Percentiles rank a stretch among this genome's conserved stretches.
phyloP scores from a whole-genome alignment of 1,140 invertebrate genomes.

The Camponotus vicinus region DNA sequence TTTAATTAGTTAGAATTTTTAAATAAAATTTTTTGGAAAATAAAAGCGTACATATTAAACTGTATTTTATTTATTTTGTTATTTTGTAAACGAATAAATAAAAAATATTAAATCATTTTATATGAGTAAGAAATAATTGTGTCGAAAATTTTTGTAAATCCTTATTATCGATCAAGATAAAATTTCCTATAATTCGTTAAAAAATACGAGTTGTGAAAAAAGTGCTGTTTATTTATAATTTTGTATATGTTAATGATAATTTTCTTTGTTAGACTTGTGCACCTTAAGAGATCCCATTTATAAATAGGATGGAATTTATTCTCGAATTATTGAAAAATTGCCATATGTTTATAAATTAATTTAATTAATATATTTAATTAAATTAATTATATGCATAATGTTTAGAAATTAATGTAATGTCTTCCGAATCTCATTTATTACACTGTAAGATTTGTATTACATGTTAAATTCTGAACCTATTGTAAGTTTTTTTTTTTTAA shows the following conservation, averaged over 20 bases:
- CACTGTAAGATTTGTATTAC: neutral
- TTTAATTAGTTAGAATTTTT: too few species aligned
- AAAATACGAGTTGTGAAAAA: neutral
- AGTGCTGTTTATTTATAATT: constrained; percentile 20
- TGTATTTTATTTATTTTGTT: neutral
- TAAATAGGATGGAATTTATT: neutral
- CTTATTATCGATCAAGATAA: neutral
- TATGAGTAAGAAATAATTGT: neutral
- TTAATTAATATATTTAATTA: constrained; percentile 10
- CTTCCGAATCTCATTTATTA: neutral
- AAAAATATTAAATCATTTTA: neutral
- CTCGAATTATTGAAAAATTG: neutral
- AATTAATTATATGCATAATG: too few species aligned
- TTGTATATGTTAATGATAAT: constrained; percentile 22
- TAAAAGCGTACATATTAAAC: neutral
- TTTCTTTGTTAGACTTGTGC: neutral
- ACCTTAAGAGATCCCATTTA: neutral
- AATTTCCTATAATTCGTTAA: neutral
- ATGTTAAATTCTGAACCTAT: neutral
- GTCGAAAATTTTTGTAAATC: neutral
- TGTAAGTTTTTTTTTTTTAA: neutral
- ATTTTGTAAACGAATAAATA: neutral
- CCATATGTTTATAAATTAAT: neutral
- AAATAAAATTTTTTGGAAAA: neutral
- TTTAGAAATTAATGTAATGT: constrained; percentile 15